Percentiles rank a stretch among this genome's conserved stretches.
phyloP scores from a whole-genome alignment of 2,113 vertebrate species.

The Alaudala cheleensis region DNA sequence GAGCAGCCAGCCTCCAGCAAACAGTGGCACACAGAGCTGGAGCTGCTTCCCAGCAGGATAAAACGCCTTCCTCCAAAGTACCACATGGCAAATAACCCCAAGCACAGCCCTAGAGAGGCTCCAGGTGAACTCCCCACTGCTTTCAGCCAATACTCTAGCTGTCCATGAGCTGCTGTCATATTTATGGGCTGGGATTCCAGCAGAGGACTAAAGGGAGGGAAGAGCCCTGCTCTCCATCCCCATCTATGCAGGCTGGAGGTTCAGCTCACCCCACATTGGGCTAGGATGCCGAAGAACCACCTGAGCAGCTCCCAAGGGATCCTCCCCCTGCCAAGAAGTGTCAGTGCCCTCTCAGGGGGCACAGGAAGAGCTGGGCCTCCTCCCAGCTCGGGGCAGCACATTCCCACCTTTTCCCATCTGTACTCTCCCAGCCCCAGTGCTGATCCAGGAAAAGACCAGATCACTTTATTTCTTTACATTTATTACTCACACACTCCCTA shows the following conservation, averaged over 20 bases:
- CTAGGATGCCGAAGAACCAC: not conserved
- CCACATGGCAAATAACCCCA: fast-evolving
- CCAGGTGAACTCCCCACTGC: not conserved
- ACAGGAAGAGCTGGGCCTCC: too few species aligned
- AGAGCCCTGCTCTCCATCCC: not conserved
- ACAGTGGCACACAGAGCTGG: fast-evolving
- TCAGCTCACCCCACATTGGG: fast-evolving
- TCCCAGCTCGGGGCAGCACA: fast-evolving
- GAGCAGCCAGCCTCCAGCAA: not conserved
- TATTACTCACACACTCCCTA: not conserved
- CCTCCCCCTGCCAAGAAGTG: not conserved
- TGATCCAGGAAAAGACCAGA: not conserved
- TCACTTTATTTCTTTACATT: not conserved
- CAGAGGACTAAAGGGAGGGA: fast-evolving
- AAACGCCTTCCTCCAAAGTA: fast-evolving
- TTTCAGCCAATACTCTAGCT: fast-evolving
- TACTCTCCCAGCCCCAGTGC: not conserved
- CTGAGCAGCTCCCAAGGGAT: not conserved
- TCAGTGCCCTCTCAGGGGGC: fast-evolving
- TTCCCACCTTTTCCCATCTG: not conserved
- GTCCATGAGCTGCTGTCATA: fast-evolving
- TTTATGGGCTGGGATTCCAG: fast-evolving
- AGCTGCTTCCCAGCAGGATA: fast-evolving
- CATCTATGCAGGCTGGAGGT: not conserved
- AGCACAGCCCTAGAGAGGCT: not conserved